Percentiles rank a stretch among this genome's conserved stretches.
phyloP scores from a whole-genome alignment of 2,888 invertebrate species.

The Pollenia amentaria region DNA sequence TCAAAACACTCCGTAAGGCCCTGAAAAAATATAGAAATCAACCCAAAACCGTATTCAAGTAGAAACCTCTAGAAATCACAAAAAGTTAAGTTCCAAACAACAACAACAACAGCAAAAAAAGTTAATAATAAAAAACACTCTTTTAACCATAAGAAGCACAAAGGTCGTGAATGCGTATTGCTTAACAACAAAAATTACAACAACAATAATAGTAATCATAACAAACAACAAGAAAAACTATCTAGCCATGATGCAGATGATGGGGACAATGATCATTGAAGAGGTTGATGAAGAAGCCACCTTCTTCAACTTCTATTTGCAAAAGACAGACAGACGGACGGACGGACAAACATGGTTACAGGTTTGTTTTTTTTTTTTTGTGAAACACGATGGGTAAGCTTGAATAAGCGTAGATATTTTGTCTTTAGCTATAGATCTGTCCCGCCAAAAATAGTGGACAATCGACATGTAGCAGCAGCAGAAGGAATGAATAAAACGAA shows the following conservation, averaged over 20 bases:
- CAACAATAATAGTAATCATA: slow-evolving; percentile 38
- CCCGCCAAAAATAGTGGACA: slow-evolving; percentile 71
- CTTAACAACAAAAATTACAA: slow-evolving; percentile 61
- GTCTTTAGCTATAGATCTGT: slow-evolving; percentile 70
- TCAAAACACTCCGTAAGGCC: not conserved
- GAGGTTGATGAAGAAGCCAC: slow-evolving; percentile 71
- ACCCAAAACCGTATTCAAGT: slow-evolving; percentile 43
- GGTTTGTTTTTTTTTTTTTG: slow-evolving; percentile 26
- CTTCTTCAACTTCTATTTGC: slow-evolving; percentile 56
- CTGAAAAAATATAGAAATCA: slow-evolving; percentile 59
- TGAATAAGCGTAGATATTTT: slow-evolving; percentile 36
- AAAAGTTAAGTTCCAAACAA: not conserved
- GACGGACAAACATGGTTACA: slow-evolving; percentile 50
- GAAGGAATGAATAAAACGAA: slow-evolving; percentile 54
- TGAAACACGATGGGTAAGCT: too few relatives aligned
- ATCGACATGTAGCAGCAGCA: slow-evolving; percentile 43
- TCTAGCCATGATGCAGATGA: slow-evolving; percentile 52
- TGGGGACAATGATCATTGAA: slow-evolving; percentile 40
- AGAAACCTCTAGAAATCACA: slow-evolving; percentile 30
- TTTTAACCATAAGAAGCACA: slow-evolving; percentile 70
- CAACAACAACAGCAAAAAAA: too few relatives aligned
- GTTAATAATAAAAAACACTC: slow-evolving; percentile 24
- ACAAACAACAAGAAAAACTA: slow-evolving; percentile 44
- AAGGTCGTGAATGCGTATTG: slow-evolving; percentile 75
- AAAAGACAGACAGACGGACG: slow-evolving; percentile 5